Evolutionary conservation across 2,113 vertebrate species (phyloP), one percentile per base, ranked within the genome.

Genomic region (Galemys pyrenaicus): DNA sequence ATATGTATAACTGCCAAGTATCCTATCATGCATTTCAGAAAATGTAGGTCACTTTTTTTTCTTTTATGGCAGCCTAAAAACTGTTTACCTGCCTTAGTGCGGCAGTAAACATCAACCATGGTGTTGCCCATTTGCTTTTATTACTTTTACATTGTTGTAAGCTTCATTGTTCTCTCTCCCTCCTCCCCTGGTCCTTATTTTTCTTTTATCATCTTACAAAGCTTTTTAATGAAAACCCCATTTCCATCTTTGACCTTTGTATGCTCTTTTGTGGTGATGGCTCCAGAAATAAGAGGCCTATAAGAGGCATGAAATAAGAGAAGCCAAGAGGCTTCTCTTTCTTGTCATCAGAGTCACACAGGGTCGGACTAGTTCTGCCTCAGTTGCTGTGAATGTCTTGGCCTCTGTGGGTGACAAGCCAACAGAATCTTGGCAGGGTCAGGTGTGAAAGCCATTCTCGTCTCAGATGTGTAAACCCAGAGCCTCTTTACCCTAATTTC

Each of bases 351-450:
- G 58, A 80, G 64, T 64, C 32, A 64, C 75, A 39, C 9, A 87
- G 15, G 70, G 37, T n/a, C 2, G 17, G 35, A 54, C 28, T 32
- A 49, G 41, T 37, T 64, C 84, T 93, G 39, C 84, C 92, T 97
- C 89, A 71, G 32, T 94, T 91, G 37, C 41, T 4, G 89, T 70
- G 78, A 88, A 13, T 79, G 5, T 67, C 82, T 67, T 93, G 91
- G 81, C 49, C 56, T 96, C 89, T 93, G 56, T 20, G 70, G 22
- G 16, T 58, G 41, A 60, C 37, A 87, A 81, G 93, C 35, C 93
- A 71, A 24, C 71, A 95, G 82, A 77, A 81, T 74, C 62, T 89
- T 88, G 73, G 75, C 91, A 94, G 92, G 35, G 20, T 32, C 12
- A 3, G 56, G 19, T 19, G 7, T 71, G 41, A 94, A 85, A 84